phyloP scores from a whole-genome alignment of 2,797 vertebrate genomes.

The Phyllotis vaccarum region DNA sequence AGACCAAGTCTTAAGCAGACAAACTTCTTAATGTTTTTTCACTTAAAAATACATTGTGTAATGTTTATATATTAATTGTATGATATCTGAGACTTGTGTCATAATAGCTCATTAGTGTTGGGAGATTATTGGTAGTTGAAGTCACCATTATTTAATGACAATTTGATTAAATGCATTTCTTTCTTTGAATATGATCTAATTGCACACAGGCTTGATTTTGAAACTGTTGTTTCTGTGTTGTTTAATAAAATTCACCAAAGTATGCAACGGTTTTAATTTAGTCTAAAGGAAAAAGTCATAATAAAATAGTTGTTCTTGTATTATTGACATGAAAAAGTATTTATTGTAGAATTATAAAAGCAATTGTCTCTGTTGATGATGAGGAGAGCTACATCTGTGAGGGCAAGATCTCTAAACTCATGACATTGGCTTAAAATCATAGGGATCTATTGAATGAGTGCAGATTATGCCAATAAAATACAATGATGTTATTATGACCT shows the following conservation, averaged over 20 bases:
- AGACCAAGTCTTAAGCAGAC: neutral
- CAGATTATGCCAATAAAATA: neutral
- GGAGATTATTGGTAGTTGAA: neutral
- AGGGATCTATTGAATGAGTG: neutral
- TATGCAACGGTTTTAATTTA: neutral
- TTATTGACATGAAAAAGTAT: neutral
- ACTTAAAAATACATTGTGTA: neutral
- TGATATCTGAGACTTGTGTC: neutral
- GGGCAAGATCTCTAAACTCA: neutral
- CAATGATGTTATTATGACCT: neutral
- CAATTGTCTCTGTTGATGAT: neutral
- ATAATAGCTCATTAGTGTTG: neutral
- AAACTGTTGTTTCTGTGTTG: neutral
- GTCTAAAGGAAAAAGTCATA: neutral
- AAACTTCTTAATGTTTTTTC: neutral
- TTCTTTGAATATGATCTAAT: neutral
- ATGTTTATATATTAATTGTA: neutral
- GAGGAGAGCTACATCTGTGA: neutral
- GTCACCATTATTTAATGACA: neutral
- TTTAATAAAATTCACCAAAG: neutral
- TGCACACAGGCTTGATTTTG: neutral
- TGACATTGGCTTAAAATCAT: neutral
- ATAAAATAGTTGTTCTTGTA: neutral
- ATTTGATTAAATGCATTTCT: neutral
- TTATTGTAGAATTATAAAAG: neutral